Percentiles rank a stretch among this genome's conserved stretches.
phyloP scores from a whole-genome alignment of 1,140 invertebrate genomes.

The Panulirus ornatus region DNA sequence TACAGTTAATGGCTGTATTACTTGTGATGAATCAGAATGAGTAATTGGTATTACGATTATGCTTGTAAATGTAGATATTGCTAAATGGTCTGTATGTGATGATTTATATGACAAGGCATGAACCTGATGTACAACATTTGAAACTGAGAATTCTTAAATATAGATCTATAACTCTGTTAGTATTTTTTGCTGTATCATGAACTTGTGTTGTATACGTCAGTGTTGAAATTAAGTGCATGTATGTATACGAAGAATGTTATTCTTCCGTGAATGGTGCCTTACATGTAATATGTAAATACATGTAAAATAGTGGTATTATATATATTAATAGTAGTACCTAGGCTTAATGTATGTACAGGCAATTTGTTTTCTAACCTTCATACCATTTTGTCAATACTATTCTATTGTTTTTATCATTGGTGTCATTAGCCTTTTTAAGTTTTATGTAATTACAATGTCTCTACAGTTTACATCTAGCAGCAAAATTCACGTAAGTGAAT shows the following conservation, averaged over 20 bases:
- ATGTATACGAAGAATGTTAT: neutral
- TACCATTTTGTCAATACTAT: neutral
- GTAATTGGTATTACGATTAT: too few species aligned
- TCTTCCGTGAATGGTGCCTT: constrained; percentile 18
- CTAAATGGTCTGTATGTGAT: too few species aligned
- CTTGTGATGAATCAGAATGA: too few species aligned
- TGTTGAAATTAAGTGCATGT: neutral
- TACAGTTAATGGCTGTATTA: too few species aligned
- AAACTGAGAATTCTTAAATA: too few species aligned
- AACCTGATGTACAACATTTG: too few species aligned
- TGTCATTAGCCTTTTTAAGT: too few species aligned
- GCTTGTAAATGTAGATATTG: too few species aligned
- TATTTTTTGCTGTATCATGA: neutral
- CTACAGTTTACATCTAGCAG: neutral
- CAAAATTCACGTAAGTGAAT: too few species aligned
- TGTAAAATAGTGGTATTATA: neutral
- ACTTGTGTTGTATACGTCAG: neutral
- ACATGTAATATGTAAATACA: constrained; percentile 8
- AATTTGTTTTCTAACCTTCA: constrained; percentile 19
- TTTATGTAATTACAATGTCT: too few species aligned
- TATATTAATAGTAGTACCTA: neutral
- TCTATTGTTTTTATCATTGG: neutral
- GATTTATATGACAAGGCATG: too few species aligned
- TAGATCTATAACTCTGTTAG: neutral
- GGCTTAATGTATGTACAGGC: neutral